Evolutionary conservation across 2,797 vertebrate genomes (phyloP).

Genomic region (Pteropus rufus): DNA sequence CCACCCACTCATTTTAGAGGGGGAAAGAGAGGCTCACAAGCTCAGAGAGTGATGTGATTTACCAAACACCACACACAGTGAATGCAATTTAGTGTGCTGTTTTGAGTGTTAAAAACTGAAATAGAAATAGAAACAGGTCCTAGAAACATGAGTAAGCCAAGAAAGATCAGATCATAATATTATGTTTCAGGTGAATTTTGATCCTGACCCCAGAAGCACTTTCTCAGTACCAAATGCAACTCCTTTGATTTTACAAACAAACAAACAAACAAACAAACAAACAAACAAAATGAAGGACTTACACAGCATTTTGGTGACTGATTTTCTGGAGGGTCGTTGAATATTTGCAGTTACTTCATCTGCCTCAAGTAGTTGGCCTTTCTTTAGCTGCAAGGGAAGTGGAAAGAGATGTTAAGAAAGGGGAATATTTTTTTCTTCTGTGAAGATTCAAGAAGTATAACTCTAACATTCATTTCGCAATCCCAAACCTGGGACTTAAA

Average conservation of each 20-base stretch:
- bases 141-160: not conserved
- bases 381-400: slow-evolving; percentile 78
- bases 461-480: not conserved
- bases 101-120: not conserved
- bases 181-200: not conserved
- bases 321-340: slow-evolving; percentile 83
- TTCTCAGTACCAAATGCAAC: not conserved
- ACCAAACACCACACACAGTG: not conserved
- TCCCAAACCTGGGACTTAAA: not conserved
- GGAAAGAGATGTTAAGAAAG: slow-evolving; percentile 27
- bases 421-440: not conserved
- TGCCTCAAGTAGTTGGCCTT: slow-evolving; percentile 78
- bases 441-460: not conserved
- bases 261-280: not conserved
- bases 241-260: not conserved
- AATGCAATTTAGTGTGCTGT: not conserved
- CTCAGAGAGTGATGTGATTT: not conserved
- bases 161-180: not conserved
- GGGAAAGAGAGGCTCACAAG: slow-evolving; percentile 16
- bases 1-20: not conserved
- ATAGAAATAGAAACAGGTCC: not conserved
- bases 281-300: slow-evolving; percentile 14
- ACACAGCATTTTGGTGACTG: slow-evolving; percentile 85
- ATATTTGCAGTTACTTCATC: slow-evolving; percentile 80
- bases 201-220: not conserved